Percentiles rank a stretch among this genome's conserved stretches.
Evolutionary conservation across 2,797 vertebrate genomes (phyloP).

Genomic region (Pelochelys cantorii): DNA sequence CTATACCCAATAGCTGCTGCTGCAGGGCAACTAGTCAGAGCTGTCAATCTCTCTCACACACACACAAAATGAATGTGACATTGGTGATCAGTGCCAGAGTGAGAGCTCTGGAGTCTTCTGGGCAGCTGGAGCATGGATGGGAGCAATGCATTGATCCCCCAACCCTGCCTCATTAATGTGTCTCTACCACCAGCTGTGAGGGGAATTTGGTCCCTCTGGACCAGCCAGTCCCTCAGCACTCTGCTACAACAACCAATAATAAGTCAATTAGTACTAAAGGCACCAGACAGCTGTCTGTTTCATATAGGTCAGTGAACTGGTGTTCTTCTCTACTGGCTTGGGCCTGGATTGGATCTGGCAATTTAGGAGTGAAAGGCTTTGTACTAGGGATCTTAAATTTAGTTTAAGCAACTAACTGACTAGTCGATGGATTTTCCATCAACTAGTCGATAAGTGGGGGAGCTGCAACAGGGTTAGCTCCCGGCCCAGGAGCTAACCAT

Average conservation of each 20-base stretch:
- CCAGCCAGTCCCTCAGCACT: background rate
- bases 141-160: too few relatives aligned
- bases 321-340: background rate
- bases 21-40: background rate
- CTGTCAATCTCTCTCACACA: too few relatives aligned
- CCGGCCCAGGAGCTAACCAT: too few relatives aligned
- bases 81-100: background rate
- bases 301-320: background rate
- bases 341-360: accelerated
- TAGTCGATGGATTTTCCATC: too few relatives aligned
- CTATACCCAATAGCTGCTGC: background rate
- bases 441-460: too few relatives aligned
- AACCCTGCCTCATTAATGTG: background rate
- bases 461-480: too few relatives aligned
- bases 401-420: too few relatives aligned
- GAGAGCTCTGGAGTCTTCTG: background rate
- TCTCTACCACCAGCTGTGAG: background rate
- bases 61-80: background rate
- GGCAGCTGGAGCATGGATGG: accelerated
- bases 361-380: background rate
- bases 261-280: accelerated
- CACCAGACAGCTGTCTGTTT: background rate
- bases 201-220: background rate
- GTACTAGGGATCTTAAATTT: background rate
- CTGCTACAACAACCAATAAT: accelerated